Evolutionary conservation across 2,113 vertebrate genomes (phyloP).

Genomic region (Isichthys henryi): DNA sequence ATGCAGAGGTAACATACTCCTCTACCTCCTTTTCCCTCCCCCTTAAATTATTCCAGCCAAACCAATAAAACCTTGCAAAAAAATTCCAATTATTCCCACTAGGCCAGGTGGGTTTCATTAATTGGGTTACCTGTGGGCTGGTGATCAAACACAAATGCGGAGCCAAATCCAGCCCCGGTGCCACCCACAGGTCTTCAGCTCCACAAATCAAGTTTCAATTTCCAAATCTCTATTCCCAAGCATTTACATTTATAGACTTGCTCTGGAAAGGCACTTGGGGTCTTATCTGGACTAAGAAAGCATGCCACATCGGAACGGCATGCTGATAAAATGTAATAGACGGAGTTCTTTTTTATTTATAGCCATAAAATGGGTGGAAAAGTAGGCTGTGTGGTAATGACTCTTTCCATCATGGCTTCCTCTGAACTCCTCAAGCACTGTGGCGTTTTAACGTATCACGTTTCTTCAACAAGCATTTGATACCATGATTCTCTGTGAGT

Average conservation of each 20-base stretch:
- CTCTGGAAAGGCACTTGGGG: background rate
- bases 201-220: background rate
- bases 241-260: constrained; percentile 2
- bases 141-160: background rate
- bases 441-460: background rate
- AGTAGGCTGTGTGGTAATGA: background rate
- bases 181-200: background rate
- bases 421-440: background rate
- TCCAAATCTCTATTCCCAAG: background rate
- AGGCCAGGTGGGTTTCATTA: background rate
- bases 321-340: background rate
- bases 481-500: background rate
- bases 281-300: background rate
- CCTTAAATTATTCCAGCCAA: background rate
- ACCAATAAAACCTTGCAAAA: background rate
- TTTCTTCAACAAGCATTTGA: background rate
- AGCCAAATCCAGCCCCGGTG: background rate
- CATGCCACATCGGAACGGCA: background rate
- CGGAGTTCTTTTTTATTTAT: background rate
- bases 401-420: background rate
- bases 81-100: background rate
- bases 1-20: background rate
- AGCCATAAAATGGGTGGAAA: background rate
- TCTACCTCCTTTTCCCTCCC: background rate
- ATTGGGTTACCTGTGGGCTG: background rate